These are phyloP conservation scores for Polypedilum vanderplanki DNA, from an alignment of 1,140 invertebrate genomes.

Conservation along the genomic window DNA sequence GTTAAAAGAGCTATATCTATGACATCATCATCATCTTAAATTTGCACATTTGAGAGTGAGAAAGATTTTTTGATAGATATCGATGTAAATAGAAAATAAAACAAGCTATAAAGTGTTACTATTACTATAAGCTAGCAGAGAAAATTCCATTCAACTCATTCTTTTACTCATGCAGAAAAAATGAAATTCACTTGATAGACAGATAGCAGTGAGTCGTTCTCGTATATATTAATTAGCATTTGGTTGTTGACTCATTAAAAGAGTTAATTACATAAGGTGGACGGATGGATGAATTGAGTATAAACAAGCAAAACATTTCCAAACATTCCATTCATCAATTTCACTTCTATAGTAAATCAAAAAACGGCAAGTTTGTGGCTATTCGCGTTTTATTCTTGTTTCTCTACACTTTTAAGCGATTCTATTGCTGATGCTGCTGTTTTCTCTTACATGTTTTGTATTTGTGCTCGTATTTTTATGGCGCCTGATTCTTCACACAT, in stretches of 20 bases:
- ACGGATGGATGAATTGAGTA: not conserved
- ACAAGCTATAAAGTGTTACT: not conserved
- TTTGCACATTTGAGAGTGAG: not conserved
- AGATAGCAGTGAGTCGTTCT: not conserved
- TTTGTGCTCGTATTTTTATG: conserved; percentile 17
- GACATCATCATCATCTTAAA: not conserved
- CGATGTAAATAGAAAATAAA: not conserved
- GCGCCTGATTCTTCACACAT: conserved; percentile 27
- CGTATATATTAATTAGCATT: conserved; percentile 4
- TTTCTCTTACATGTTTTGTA: not conserved
- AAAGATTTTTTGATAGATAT: not conserved
- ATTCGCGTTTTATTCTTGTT: not conserved
- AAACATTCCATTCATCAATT: not conserved
- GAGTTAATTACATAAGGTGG: not conserved
- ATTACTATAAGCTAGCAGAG: not conserved
- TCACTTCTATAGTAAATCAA: not conserved
- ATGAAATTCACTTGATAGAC: not conserved
- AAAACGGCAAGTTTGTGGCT: not conserved
- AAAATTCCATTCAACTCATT: conserved; percentile 7
- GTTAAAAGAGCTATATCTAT: not conserved
- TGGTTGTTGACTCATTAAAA: not conserved
- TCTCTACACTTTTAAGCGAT: not conserved
- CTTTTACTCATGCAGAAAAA: not conserved
- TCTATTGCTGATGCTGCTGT: not conserved
- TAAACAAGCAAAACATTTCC: too few species aligned